Evolutionary conservation across 2,113 vertebrate species (phyloP).

Genomic region (Eonycteris spelaea): DNA sequence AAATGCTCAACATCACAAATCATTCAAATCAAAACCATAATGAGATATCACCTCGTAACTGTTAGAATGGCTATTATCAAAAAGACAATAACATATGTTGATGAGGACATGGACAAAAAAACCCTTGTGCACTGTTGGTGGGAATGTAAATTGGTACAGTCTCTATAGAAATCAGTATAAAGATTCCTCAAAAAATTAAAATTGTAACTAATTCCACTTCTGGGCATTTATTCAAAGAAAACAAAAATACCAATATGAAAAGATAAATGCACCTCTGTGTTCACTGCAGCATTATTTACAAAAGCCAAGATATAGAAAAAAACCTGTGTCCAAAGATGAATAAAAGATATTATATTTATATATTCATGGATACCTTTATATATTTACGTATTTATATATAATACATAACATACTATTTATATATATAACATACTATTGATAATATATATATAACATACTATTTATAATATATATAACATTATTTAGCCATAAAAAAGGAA

Average conservation of each 20-base stretch:
- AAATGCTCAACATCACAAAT: neutral
- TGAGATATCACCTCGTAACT: neutral
- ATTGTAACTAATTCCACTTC: neutral
- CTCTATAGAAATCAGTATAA: neutral
- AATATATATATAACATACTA: no score
- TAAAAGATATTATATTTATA: neutral
- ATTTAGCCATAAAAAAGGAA: neutral
- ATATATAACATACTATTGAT: no score
- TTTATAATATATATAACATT: neutral
- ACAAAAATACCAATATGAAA: neutral
- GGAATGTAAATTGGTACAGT: neutral
- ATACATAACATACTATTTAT: neutral
- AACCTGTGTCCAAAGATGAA: neutral
- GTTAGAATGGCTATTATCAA: neutral
- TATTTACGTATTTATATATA: no score
- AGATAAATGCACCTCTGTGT: neutral
- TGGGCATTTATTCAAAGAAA: neutral
- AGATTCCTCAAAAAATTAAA: neutral
- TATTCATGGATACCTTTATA: no score
- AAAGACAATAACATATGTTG: neutral
- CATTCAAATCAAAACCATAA: neutral
- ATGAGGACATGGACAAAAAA: neutral
- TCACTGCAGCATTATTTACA: neutral
- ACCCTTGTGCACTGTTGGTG: neutral
- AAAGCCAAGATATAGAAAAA: neutral